Percentiles rank a stretch among this genome's conserved stretches.
Evolutionary conservation across 2,888 invertebrate genomes (phyloP).

Genomic region (Pollenia amentaria): DNA sequence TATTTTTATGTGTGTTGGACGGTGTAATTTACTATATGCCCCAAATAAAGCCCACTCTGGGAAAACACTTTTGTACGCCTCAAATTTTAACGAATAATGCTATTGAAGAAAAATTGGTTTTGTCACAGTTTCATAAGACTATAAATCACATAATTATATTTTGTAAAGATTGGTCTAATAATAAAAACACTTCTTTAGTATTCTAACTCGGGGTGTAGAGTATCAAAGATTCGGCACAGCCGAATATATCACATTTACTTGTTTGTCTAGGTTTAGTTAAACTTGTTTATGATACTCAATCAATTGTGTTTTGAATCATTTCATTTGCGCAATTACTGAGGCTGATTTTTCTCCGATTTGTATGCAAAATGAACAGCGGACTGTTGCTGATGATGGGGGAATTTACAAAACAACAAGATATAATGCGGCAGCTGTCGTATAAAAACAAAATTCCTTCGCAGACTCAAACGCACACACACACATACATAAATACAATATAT

Average conservation of each 20-base stretch:
- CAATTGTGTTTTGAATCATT: constrained; percentile 49
- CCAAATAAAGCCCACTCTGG: no score
- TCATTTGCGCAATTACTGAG: constrained; percentile 33
- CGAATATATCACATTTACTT: no score
- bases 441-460: neutral
- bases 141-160: no score
- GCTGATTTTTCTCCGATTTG: constrained; percentile 22
- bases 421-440: neutral
- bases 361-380: constrained; percentile 21
- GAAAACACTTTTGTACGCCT: no score
- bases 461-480: neutral
- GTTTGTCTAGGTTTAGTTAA: neutral
- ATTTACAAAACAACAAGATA: neutral
- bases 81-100: no score
- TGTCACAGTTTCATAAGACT: no score
- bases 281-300: constrained; percentile 34
- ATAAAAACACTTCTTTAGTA: no score
- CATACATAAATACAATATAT: neutral
- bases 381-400: neutral
- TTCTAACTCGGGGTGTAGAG: fast-evolving
- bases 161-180: no score
- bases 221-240: no score
- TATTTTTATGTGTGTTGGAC: no score
- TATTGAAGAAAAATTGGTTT: no score
- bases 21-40: no score